Percentiles rank a stretch among this genome's conserved stretches.
Conservation (phyloP, 1,140 invertebrate genomes). For the Campoletis sonorensis region DNA sequence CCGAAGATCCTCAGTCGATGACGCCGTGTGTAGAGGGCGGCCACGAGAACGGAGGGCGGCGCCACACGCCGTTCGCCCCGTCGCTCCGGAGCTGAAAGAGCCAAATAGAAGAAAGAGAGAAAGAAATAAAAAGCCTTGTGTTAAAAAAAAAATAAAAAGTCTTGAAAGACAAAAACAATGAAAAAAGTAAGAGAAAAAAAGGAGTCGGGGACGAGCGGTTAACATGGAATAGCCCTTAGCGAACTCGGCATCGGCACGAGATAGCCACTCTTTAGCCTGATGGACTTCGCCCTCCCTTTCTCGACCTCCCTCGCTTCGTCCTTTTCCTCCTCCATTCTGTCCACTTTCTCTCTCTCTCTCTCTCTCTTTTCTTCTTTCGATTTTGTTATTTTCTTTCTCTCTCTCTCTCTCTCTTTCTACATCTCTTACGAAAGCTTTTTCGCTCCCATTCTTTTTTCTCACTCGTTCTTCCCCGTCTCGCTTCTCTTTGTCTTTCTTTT, state of each 20-base stretch:
- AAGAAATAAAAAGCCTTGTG: constrained; percentile 38
- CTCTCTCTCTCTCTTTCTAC: background rate
- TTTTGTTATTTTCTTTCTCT: background rate
- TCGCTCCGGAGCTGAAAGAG: constrained; percentile 58
- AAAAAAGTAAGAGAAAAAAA: constrained; percentile 69
- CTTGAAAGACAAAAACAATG: constrained; percentile 45
- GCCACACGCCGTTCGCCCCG: constrained; percentile 70
- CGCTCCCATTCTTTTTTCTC: constrained; percentile 41
- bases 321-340: constrained; percentile 51
- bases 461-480: background rate
- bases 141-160: constrained; percentile 29
- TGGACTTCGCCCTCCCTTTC: constrained; percentile 61
- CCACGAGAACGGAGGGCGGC: constrained; percentile 68
- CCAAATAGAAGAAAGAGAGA: constrained; percentile 59
- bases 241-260: constrained; percentile 62
- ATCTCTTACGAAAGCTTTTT: background rate
- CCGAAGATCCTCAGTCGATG: background rate
- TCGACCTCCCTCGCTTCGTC: constrained; percentile 61
- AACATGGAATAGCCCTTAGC: constrained; percentile 77
- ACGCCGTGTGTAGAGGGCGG: constrained; percentile 24
- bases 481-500: constrained; percentile 20
- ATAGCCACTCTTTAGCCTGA: constrained; percentile 73
- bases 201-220: constrained; percentile 69
- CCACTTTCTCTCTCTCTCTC: constrained; percentile 40
- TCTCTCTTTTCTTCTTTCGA: constrained; percentile 29